A percentile compares a stretch with the other conserved stretches of the same genome.
These are phyloP conservation scores for Sminthurinus aureus DNA, from an alignment of 2,888 invertebrate species.

Conservation along the genomic window DNA sequence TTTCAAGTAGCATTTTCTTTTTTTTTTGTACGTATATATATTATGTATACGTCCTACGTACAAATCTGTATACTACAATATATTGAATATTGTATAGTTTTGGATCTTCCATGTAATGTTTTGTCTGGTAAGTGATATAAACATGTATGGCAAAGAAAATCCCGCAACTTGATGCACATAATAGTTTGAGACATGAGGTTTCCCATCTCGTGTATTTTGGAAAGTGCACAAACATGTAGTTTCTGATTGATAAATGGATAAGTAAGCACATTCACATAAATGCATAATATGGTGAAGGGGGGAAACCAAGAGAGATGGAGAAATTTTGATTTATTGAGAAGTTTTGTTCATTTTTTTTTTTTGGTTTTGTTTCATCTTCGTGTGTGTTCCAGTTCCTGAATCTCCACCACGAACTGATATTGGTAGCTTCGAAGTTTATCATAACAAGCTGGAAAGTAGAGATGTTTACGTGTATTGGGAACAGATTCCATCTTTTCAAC, in stretches of 20 bases:
- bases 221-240: conserved; percentile 34
- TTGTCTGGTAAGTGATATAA: too few species aligned
- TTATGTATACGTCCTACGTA: not conserved
- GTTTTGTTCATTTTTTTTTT: too few species aligned
- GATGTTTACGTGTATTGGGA: conserved; percentile 82
- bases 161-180: not conserved
- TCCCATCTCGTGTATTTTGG: not conserved
- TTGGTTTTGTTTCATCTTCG: too few species aligned
- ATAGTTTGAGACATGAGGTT: not conserved
- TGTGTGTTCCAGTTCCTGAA: conserved; percentile 67
- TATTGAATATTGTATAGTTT: not conserved
- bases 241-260: conserved; percentile 30
- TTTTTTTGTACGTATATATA: not conserved
- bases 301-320: conserved; percentile 6
- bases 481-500: conserved; percentile 72
- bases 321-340: conserved; percentile 28
- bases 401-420: conserved; percentile 74
- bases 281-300: too few species aligned
- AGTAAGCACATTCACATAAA: not conserved
- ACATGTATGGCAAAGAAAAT: not conserved
- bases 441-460: conserved; percentile 63
- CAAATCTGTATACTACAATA: too few species aligned
- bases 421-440: conserved; percentile 75
- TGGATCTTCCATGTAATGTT: not conserved
- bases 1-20: not conserved